A percentile compares a stretch with the other conserved stretches of the same genome.
Conservation (phyloP, 1,140 invertebrate species). For the Micrasema longulum region DNA sequence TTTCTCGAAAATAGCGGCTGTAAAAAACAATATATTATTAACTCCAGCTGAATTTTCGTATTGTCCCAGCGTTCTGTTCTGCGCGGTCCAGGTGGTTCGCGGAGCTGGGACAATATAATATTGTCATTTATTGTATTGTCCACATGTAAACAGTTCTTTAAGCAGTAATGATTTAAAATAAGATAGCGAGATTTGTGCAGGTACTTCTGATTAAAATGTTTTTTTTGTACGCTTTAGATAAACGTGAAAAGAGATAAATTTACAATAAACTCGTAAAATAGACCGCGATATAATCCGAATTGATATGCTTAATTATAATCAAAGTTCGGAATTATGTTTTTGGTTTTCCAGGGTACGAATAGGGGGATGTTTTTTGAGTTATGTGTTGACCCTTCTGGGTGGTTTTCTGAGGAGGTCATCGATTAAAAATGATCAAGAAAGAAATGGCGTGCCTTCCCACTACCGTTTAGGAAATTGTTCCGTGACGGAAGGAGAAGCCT, state of each 20-base stretch:
- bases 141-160: no score
- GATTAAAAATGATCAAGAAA: slow-evolving; percentile 47
- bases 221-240: no score
- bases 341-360: slow-evolving; percentile 4
- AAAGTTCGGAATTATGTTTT: slow-evolving; percentile 26
- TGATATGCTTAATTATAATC: slow-evolving; percentile 25
- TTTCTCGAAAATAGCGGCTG: no score
- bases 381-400: slow-evolving; percentile 35
- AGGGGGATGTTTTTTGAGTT: slow-evolving; percentile 15
- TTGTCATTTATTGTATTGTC: no score
- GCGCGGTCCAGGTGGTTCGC: no score
- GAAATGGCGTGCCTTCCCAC: slow-evolving; percentile 29
- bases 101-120: no score
- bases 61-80: no score
- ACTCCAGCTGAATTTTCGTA: no score
- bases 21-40: no score
- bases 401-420: slow-evolving; percentile 31
- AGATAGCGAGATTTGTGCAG: no score
- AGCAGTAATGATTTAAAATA: no score
- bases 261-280: slow-evolving; percentile 9
- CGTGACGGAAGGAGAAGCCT: slow-evolving; percentile 40
- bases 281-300: slow-evolving; percentile 15
- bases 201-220: no score
- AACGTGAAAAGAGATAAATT: background rate
- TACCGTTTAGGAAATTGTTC: slow-evolving; percentile 42